A percentile compares a stretch with the other conserved stretches of the same genome.
phyloP scores from a whole-genome alignment of 1,140 invertebrate species.

The Nephotettix cincticeps region DNA sequence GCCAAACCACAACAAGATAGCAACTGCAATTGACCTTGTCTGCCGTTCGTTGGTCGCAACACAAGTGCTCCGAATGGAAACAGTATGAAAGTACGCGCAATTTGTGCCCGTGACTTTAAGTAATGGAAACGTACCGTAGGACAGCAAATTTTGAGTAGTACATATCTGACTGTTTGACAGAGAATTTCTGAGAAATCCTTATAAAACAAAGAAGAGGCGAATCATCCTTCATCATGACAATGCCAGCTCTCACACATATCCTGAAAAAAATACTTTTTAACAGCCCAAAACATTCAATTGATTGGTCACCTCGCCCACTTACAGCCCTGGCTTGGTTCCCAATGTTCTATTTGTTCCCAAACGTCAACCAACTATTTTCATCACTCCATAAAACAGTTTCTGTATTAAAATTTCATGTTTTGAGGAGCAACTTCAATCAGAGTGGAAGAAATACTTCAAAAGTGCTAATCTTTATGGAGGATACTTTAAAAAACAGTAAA shows the following conservation, averaged over 20 bases:
- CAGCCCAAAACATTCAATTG: slow-evolving; percentile 39
- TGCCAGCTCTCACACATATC: slow-evolving; percentile 35
- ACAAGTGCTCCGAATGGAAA: no score
- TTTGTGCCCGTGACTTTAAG: no score
- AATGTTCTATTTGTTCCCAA: slow-evolving; percentile 29
- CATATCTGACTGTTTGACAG: no score
- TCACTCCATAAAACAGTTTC: slow-evolving; percentile 33
- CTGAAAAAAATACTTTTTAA: slow-evolving; percentile 38
- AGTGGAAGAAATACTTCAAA: slow-evolving; percentile 43
- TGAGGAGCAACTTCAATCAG: slow-evolving; percentile 38
- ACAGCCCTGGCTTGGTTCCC: slow-evolving; percentile 26
- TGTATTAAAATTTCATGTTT: slow-evolving; percentile 43
- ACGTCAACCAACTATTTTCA: slow-evolving; percentile 26
- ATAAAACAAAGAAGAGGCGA: slow-evolving; percentile 32
- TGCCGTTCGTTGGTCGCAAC: no score
- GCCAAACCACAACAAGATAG: no score
- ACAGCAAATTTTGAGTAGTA: no score
- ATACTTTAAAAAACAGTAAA: slow-evolving; percentile 22
- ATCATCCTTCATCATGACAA: slow-evolving; percentile 44
- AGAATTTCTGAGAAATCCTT: slow-evolving; percentile 32
- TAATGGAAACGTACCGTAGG: no score
- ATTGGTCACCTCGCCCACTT: slow-evolving; percentile 7
- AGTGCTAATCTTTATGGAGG: slow-evolving; percentile 33
- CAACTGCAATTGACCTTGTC: no score
- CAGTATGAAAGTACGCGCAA: no score